Conservation (phyloP, 1,140 invertebrate species). For the Zophobas atratus region DNA sequence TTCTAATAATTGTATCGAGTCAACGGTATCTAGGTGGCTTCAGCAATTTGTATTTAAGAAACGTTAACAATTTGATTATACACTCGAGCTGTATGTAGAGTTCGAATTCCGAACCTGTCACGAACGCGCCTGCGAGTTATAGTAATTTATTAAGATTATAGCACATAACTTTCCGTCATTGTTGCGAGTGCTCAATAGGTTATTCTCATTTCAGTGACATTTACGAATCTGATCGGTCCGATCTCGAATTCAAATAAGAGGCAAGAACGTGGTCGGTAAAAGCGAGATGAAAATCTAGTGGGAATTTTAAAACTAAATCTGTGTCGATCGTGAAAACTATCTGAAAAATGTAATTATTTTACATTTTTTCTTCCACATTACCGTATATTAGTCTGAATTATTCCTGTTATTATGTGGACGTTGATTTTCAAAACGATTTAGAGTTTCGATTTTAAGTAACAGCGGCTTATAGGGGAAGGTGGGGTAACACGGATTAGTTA, state of each 20-base stretch:
- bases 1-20: conserved; percentile 1
- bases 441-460: too few species aligned
- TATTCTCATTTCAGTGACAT: conserved; percentile 17
- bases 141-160: conserved; percentile 41
- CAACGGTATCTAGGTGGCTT: conserved; percentile 14
- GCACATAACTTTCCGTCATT: conserved; percentile 21
- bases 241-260: conserved; percentile 5
- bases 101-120: conserved; percentile 35
- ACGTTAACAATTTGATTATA: conserved; percentile 37
- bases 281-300: conserved; percentile 19
- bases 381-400: too few species aligned
- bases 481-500: too few species aligned
- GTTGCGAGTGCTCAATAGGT: conserved; percentile 4
- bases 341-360: conserved; percentile 1
- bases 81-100: conserved; percentile 11
- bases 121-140: conserved; percentile 20
- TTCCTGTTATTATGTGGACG: too few species aligned
- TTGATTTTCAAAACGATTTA: too few species aligned
- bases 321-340: conserved; percentile 14
- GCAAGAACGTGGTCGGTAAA: conserved; percentile 19
- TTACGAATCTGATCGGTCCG: conserved; percentile 17
- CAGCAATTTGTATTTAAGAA: conserved; percentile 24
- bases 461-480: too few species aligned
- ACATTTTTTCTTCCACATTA: too few species aligned
- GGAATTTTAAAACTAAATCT: conserved; percentile 40